Conservation (phyloP, 2,797 vertebrate species). For the Kryptopterus vitreolus region DNA sequence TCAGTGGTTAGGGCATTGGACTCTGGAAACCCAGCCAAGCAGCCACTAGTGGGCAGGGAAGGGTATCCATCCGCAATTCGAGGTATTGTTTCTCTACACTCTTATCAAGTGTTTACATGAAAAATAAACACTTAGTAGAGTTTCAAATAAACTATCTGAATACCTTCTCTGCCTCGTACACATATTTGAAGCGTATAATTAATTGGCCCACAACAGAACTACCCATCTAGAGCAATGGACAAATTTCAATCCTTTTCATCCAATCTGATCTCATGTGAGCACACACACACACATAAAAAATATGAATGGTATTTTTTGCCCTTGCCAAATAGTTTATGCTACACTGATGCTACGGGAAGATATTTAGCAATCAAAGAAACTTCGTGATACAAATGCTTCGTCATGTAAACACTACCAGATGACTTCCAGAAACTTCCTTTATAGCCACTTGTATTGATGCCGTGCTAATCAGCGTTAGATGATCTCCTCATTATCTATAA, state of each 20-base stretch:
- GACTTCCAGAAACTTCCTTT: slow-evolving; percentile 11
- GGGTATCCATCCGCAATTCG: no score
- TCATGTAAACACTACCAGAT: slow-evolving; percentile 17
- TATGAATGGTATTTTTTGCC: background rate
- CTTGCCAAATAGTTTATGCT: slow-evolving; percentile 13
- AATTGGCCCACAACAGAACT: background rate
- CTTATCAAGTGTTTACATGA: no score
- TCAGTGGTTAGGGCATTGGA: no score
- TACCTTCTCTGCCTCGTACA: no score
- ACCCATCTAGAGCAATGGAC: background rate
- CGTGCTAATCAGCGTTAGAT: slow-evolving; percentile 8
- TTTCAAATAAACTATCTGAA: no score
- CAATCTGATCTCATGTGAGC: background rate
- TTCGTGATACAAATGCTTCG: background rate
- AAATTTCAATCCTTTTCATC: background rate
- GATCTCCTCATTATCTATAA: slow-evolving; percentile 18
- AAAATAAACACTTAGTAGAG: no score
- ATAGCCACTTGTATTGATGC: background rate
- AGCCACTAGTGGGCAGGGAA: no score
- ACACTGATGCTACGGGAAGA: slow-evolving; percentile 8
- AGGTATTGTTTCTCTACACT: no score
- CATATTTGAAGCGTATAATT: no score
- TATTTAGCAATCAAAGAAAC: background rate
- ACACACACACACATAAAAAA: background rate
- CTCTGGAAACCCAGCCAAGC: no score